Percentiles rank a stretch among this genome's conserved stretches.
These are phyloP conservation scores for Spatula versicolor DNA, from an alignment of 2,797 vertebrate species.

Conservation along the genomic window DNA sequence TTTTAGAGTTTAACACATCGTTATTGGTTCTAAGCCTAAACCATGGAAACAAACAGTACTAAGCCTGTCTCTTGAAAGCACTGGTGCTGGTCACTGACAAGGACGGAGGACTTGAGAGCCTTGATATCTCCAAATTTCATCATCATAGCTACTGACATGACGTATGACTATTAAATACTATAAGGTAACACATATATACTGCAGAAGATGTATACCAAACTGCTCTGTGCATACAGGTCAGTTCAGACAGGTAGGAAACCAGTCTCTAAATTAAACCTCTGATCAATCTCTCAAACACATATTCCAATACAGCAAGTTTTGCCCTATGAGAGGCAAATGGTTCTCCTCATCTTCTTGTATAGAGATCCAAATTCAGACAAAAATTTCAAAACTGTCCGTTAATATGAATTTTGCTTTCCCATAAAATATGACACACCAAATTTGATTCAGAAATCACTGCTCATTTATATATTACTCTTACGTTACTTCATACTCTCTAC, in stretches of 20 bases:
- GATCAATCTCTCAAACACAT: background rate
- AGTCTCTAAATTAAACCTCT: background rate
- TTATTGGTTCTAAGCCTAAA: background rate
- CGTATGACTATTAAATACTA: background rate
- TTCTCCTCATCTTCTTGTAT: background rate
- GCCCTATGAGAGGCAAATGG: accelerated
- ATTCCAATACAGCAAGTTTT: background rate
- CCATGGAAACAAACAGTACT: background rate
- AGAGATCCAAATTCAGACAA: background rate
- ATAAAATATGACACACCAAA: background rate
- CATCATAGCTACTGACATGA: accelerated
- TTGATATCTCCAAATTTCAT: background rate
- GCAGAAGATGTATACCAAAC: background rate
- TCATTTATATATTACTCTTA: background rate
- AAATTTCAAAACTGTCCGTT: background rate
- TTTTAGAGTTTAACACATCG: background rate
- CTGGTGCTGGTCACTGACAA: background rate
- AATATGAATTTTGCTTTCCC: background rate
- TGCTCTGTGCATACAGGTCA: background rate
- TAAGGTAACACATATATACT: background rate
- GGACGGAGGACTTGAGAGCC: background rate
- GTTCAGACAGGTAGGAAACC: background rate
- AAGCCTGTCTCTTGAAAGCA: background rate
- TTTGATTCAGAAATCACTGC: background rate
- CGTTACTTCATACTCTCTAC: background rate